A percentile compares a stretch with the other conserved stretches of the same genome.
Evolutionary conservation across 1,140 invertebrate genomes (phyloP).

Genomic region (Orius laevigatus): DNA sequence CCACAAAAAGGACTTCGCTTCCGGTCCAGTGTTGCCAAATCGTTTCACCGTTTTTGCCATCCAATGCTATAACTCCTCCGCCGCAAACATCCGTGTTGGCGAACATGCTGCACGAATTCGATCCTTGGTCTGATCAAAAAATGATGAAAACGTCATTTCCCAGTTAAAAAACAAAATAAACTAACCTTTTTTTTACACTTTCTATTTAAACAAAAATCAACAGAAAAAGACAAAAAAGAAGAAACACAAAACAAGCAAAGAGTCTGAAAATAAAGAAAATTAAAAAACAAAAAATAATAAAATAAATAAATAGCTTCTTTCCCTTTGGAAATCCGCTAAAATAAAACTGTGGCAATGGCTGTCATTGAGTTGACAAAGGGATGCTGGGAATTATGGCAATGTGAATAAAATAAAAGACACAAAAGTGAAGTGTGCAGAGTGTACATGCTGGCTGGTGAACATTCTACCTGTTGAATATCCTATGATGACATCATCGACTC

Average conservation of each 20-base stretch:
- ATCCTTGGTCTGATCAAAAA: neutral
- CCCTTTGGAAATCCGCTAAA: too few species aligned
- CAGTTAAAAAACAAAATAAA: neutral
- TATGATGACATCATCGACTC: slow-evolving; percentile 54
- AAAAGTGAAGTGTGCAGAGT: too few species aligned
- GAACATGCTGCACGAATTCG: neutral
- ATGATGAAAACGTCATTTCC: neutral
- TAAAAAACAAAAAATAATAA: too few species aligned
- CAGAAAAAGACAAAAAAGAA: too few species aligned
- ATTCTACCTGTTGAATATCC: slow-evolving; percentile 65
- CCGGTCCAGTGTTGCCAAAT: slow-evolving; percentile 53
- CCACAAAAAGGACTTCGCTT: slow-evolving; percentile 43
- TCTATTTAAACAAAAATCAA: slow-evolving; percentile 1
- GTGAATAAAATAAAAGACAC: too few species aligned
- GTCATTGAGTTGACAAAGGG: too few species aligned
- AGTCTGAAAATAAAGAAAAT: neutral
- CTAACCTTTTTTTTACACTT: too few species aligned
- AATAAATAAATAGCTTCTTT: too few species aligned
- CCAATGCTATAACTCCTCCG: slow-evolving; percentile 59
- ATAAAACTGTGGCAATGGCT: too few species aligned
- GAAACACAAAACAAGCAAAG: too few species aligned
- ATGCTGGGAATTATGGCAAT: too few species aligned
- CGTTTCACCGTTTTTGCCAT: slow-evolving; percentile 52
- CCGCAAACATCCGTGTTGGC: slow-evolving; percentile 42
- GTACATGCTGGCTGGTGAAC: too few species aligned